Evolutionary conservation across 2,113 vertebrate genomes (phyloP), one percentile per base, ranked within the genome.

Genomic region (Tachycineta bicolor): DNA sequence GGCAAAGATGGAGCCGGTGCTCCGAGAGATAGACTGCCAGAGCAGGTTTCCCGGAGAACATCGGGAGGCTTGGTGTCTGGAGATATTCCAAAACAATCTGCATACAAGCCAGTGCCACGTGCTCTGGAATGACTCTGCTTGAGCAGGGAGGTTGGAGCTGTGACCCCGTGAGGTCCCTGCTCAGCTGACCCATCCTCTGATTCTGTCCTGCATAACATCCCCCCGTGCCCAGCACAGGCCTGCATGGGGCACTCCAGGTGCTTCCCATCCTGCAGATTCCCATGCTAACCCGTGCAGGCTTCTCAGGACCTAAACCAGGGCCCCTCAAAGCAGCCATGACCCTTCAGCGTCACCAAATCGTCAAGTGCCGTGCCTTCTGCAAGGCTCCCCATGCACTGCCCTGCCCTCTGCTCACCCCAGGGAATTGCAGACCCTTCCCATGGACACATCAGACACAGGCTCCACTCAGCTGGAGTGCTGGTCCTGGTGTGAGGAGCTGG

Each of bases 301-400:
- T 17, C n/a, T 47, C 39, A n/a, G 73, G 44, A 41, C 20, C 17
- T 20, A 22, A 67, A 22, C 5, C 47, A 49, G 47, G 47, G 47
- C 47, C 22, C 47, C 47, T 23, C 41, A 43, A 12, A 43, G 41
- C 41, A 43, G 41, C 41, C 41, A 43, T 43, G 41, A 13, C 41
- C 14, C 19, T 46, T 46, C 16, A 23, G n/a, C 34, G 37, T 21
- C 55, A 14, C 25, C 14, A 8, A 55, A 34, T 68, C 68, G 22
- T 63, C 1, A 0, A 29, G 26, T 4, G 6, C 22, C 5, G 1
- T 9, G 24, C 16, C 10, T 14, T 43, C 31, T 33, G 25, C 39
- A 62, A 33, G 68, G 75, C 22, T 60, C n/a, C 25, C 22, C 5
- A 3, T 14, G 41, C 25, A 13, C 67, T 34, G 29, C n/a, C 16